These are phyloP conservation scores for Amniataba percoides DNA, from an alignment of 2,797 vertebrate genomes.

Conservation along the genomic window DNA sequence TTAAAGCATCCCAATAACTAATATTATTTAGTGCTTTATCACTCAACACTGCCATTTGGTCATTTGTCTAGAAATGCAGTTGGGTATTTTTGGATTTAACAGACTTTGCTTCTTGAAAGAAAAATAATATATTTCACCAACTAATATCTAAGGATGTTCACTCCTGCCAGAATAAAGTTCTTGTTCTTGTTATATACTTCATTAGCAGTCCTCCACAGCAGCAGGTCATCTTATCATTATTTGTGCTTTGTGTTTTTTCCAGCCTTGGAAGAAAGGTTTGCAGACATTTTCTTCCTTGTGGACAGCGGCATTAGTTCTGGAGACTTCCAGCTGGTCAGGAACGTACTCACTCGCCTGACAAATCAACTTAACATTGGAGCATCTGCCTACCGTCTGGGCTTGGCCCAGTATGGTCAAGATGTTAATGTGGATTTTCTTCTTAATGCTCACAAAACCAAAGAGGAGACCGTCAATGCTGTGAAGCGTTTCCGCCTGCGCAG, in stretches of 20 bases:
- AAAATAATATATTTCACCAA: not conserved
- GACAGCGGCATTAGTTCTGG: conserved; percentile 70
- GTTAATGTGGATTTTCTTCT: conserved; percentile 84
- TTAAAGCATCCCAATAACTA: not conserved
- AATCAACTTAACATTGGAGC: conserved; percentile 79
- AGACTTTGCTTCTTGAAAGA: not conserved
- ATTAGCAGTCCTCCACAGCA: not conserved
- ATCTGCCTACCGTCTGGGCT: conserved; percentile 81
- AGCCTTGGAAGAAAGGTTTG: conserved; percentile 82
- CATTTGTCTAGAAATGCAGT: not conserved
- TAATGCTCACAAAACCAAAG: conserved; percentile 75
- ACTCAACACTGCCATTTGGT: not conserved
- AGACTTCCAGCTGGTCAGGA: conserved; percentile 74
- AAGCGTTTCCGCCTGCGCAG: conserved; percentile 49
- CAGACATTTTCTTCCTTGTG: conserved; percentile 89
- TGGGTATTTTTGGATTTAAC: not conserved
- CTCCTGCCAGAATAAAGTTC: not conserved
- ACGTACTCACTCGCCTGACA: conserved; percentile 67
- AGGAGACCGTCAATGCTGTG: conserved; percentile 64
- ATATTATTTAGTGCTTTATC: not conserved
- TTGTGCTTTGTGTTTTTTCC: conserved; percentile 22
- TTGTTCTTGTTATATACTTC: not conserved
- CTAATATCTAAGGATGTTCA: not conserved
- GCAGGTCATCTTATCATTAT: not conserved
- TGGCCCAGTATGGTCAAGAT: conserved; percentile 84